Conservation (phyloP, 2,113 vertebrate genomes). For the Coregonus clupeaformis region DNA sequence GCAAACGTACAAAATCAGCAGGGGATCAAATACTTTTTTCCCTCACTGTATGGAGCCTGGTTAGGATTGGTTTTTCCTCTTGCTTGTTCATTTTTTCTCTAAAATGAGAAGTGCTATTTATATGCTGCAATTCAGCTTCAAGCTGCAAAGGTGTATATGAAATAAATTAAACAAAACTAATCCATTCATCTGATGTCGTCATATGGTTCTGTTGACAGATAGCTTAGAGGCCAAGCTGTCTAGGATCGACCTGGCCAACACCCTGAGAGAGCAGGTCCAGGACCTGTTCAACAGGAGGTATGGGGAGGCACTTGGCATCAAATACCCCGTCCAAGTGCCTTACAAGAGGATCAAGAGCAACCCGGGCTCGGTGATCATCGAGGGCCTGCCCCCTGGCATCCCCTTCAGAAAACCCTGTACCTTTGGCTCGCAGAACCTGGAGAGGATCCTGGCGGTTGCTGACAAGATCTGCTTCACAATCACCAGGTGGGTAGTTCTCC, state of each 20-base stretch:
- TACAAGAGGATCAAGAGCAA: constrained; percentile 99
- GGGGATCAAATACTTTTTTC: no score
- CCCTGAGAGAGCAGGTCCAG: constrained; percentile 94
- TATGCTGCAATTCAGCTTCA: no score
- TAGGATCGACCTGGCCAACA: constrained; percentile 95
- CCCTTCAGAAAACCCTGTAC: constrained; percentile 98
- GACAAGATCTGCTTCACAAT: constrained; percentile 98
- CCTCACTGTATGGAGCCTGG: no score
- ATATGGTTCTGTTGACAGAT: constrained; percentile 73
- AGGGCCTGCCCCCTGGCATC: constrained; percentile 94
- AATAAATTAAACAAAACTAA: no score
- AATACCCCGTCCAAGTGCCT: constrained; percentile 98
- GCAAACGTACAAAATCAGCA: no score
- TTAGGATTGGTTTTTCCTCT: no score
- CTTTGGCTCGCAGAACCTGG: constrained; percentile 96
- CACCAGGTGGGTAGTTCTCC: constrained; percentile 78
- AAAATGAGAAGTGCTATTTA: no score
- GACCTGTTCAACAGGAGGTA: constrained; percentile 99
- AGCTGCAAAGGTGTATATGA: neutral
- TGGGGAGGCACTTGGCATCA: constrained; percentile 96
- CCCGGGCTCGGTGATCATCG: constrained; percentile 93
- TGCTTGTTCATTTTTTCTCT: no score
- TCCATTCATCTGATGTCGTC: no score
- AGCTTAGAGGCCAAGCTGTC: constrained; percentile 93
- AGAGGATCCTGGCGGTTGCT: constrained; percentile 92